These are phyloP conservation scores for Hartigia nigra DNA, from an alignment of 2,888 invertebrate species.

Conservation along the genomic window DNA sequence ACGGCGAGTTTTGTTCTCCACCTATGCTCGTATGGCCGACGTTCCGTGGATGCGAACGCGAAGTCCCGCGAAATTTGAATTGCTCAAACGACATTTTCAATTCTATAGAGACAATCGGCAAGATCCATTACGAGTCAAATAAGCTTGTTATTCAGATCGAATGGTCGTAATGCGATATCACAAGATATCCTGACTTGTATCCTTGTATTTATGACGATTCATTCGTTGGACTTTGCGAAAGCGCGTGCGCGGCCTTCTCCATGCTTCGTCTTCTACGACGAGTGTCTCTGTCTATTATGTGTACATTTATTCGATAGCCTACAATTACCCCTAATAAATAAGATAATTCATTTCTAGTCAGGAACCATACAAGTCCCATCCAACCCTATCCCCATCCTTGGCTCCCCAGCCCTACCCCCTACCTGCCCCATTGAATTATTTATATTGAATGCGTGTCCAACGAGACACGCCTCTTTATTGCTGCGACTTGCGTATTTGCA, in stretches of 20 bases:
- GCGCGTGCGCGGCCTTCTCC: conserved; percentile 31
- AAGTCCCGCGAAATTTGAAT: neutral
- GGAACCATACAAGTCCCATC: conserved; percentile 15
- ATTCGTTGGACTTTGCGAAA: neutral
- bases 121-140: neutral
- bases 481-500: neutral
- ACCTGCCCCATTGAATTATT: neutral
- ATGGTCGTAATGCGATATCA: neutral
- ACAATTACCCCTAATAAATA: conserved; percentile 35
- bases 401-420: too few species aligned
- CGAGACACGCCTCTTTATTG: neutral
- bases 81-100: neutral
- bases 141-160: neutral
- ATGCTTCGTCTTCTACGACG: conserved; percentile 50
- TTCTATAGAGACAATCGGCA: neutral
- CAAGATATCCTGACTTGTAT: neutral
- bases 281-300: conserved; percentile 53
- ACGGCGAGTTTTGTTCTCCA: neutral
- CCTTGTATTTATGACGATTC: neutral
- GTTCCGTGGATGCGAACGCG: neutral
- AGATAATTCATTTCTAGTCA: conserved; percentile 51
- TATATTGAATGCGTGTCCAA: neutral
- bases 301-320: conserved; percentile 49
- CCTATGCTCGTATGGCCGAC: neutral
- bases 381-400: neutral